phyloP scores from a whole-genome alignment of 2,888 invertebrate genomes.

The Sesia apiformis region DNA sequence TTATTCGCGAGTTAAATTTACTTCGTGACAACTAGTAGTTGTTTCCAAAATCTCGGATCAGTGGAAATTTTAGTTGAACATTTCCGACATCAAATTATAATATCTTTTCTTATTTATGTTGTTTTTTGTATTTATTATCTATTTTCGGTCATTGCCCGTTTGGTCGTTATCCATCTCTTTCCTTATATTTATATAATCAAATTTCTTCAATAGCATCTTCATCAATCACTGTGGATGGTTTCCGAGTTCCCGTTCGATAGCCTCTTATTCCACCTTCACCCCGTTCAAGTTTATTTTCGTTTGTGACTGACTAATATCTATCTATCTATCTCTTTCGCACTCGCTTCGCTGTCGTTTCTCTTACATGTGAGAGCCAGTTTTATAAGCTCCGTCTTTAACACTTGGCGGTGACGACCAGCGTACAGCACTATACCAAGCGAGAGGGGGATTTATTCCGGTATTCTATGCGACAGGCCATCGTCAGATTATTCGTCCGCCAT shows the following conservation, averaged over 20 bases:
- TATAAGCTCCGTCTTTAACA: slow-evolving; percentile 20
- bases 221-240: slow-evolving; percentile 8
- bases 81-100: no score
- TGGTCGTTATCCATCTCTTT: no score
- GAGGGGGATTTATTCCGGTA: slow-evolving; percentile 54
- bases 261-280: slow-evolving; percentile 50
- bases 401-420: slow-evolving; percentile 15
- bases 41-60: no score
- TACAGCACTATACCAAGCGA: slow-evolving; percentile 26
- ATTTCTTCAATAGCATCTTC: not conserved
- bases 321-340: slow-evolving; percentile 24
- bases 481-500: slow-evolving; percentile 30
- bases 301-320: slow-evolving; percentile 14
- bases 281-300: slow-evolving; percentile 25
- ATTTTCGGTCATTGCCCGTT: no score
- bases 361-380: slow-evolving; percentile 21
- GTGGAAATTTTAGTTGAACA: no score
- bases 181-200: not conserved
- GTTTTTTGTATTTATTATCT: no score
- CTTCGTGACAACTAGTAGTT: no score
- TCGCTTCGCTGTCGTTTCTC: slow-evolving; percentile 3
- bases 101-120: no score
- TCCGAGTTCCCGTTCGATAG: slow-evolving; percentile 37
- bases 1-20: no score
- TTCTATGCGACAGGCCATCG: slow-evolving; percentile 24